These are phyloP conservation scores for Amphipyra tragopoginis DNA, from an alignment of 2,888 invertebrate genomes.

Conservation along the genomic window DNA sequence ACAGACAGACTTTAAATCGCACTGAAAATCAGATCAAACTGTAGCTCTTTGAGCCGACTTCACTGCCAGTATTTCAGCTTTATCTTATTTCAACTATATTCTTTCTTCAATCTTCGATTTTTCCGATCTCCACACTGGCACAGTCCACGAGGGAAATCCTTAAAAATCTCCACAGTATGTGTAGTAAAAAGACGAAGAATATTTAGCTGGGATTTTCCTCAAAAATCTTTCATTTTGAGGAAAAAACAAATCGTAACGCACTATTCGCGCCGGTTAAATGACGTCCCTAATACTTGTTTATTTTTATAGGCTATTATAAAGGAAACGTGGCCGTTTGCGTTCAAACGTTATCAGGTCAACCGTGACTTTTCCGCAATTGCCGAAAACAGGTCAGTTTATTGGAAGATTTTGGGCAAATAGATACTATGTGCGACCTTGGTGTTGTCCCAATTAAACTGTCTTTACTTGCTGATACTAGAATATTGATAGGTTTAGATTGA, in stretches of 20 bases:
- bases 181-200: conserved; percentile 21
- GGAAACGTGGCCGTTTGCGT: conserved; percentile 39
- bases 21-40: neutral
- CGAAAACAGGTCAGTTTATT: conserved; percentile 48
- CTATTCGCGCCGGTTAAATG: conserved; percentile 37
- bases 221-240: conserved; percentile 36
- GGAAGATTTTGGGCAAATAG: conserved; percentile 31
- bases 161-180: conserved; percentile 19
- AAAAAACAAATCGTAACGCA: conserved; percentile 52
- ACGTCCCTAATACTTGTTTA: conserved; percentile 47
- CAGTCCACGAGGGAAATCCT: conserved; percentile 44
- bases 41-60: conserved; percentile 14
- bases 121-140: conserved; percentile 22
- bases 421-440: conserved; percentile 2
- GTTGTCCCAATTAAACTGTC: too few relatives aligned
- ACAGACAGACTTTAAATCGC: neutral
- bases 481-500: too few relatives aligned
- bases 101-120: conserved; percentile 24
- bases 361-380: conserved; percentile 40
- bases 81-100: conserved; percentile 16
- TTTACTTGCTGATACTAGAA: too few relatives aligned
- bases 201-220: conserved; percentile 13
- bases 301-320: conserved; percentile 51
- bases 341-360: conserved; percentile 48
- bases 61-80: conserved; percentile 11